Conservation (phyloP, 2,888 invertebrate genomes). For the Ophioninae sp. region DNA sequence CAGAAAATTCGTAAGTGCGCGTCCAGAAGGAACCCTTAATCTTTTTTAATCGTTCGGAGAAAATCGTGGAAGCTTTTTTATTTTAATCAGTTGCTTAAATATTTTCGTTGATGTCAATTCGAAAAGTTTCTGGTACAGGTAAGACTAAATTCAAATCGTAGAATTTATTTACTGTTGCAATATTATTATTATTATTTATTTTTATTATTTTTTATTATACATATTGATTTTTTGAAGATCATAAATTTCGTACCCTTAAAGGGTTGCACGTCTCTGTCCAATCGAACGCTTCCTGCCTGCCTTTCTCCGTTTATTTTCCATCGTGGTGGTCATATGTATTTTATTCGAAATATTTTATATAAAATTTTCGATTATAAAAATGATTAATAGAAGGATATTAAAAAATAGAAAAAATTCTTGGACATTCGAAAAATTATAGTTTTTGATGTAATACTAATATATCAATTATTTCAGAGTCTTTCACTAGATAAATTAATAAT, state of each 20-base stretch:
- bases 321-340: neutral
- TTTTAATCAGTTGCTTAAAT: constrained; percentile 4
- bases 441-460: no score
- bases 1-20: constrained; percentile 11
- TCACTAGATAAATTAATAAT: no score
- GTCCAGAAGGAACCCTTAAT: constrained; percentile 37
- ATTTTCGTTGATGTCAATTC: constrained; percentile 48
- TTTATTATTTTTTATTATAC: no score
- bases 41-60: constrained; percentile 43
- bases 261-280: no score
- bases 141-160: neutral
- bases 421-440: no score
- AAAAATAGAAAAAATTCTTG: no score
- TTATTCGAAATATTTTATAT: constrained; percentile 34
- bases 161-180: neutral
- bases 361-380: constrained; percentile 34
- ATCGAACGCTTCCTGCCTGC: no score
- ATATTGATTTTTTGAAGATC: no score
- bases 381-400: no score
- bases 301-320: no score
- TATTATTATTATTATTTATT: neutral
- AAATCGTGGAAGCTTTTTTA: constrained; percentile 27
- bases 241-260: no score
- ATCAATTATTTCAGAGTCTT: no score
- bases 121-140: constrained; percentile 47